Evolutionary conservation across 1,140 invertebrate species (phyloP), one percentile per base, ranked within the genome.

Genomic region (Papilio machaon): DNA sequence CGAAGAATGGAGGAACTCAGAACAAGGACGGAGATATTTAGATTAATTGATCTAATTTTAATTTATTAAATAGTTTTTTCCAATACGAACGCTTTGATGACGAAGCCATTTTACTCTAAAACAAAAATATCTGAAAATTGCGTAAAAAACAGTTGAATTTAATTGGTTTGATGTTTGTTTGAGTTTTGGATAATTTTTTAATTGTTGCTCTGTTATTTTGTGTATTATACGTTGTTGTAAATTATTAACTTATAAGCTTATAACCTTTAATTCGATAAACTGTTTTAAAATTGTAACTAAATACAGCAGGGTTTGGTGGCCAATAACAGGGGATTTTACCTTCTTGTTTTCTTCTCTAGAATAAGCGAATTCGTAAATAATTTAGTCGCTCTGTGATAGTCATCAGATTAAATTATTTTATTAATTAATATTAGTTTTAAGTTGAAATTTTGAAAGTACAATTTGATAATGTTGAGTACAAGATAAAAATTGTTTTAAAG

Each of bases 351-450:
- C 10, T 2, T 23, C 7, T 2, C 49, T 54, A 38, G 19, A 10
- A 13, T 54, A 17, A 17, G n/a, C 8, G 74, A 78, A 81, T 82
- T 73, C 35, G 83, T 83, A 85, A 82, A 35, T 64, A 64, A 30
- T 23, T 85, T 85, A 85, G 83, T 83, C 64, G 52, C 83, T 85
- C 87, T 88, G 87, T 88, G 87, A 88, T 88, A 88, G 85, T 82
- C 84, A 80, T 81, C 80, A 83, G 70, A 74, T 83, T 82, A 83
- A 84, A 82, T 83, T 84, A 84, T 82, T 83, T 73, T 70, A 81
- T 81, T 67, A 76, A 74, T 73, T 30, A 75, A 46, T 49, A 46
- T 80, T 67, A 54, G 17, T 54, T 46, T 43, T 58, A 13, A 78
- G 13, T 79, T 49, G 17, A 46, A 35, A 76, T 30, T 60, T 30